These are phyloP conservation scores for Drosophila suzukii DNA, from an alignment of 1,140 invertebrate genomes.

Conservation along the genomic window DNA sequence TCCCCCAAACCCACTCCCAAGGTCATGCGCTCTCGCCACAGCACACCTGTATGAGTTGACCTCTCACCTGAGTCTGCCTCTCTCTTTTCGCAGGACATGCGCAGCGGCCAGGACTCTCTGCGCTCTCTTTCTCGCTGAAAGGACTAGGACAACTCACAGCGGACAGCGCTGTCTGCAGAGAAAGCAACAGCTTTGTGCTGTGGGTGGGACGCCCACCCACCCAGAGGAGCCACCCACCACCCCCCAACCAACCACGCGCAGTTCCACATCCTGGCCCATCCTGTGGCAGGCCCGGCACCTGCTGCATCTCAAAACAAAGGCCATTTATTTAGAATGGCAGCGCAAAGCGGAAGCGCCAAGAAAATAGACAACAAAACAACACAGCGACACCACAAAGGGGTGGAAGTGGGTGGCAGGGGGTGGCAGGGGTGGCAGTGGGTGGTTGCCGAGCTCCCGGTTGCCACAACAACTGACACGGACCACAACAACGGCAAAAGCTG, in stretches of 20 bases:
- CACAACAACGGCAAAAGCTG: slow-evolving; percentile 54
- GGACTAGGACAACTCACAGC: slow-evolving; percentile 71
- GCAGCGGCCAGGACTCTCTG: slow-evolving; percentile 5
- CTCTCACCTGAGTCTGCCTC: slow-evolving; percentile 16
- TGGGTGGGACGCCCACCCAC: slow-evolving; percentile 6
- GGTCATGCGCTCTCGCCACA: slow-evolving; percentile 21
- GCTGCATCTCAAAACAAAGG: slow-evolving; percentile 70
- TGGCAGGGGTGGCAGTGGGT: slow-evolving; percentile 1
- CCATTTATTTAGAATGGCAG: slow-evolving; percentile 78
- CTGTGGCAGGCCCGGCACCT: slow-evolving; percentile 74
- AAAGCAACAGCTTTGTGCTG: slow-evolving; percentile 52
- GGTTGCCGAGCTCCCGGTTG: slow-evolving; percentile 38
- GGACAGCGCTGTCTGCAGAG: slow-evolving; percentile 25
- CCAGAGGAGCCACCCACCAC: neutral
- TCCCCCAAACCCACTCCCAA: neutral
- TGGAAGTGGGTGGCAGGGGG: slow-evolving; percentile 1
- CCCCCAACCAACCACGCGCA: slow-evolving; percentile 2
- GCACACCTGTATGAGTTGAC: slow-evolving; percentile 67
- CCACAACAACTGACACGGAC: slow-evolving; percentile 56
- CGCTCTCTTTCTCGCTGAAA: slow-evolving; percentile 32
- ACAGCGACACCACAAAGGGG: slow-evolving; percentile 4
- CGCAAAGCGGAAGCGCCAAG: slow-evolving; percentile 72
- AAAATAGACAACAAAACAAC: slow-evolving; percentile 62
- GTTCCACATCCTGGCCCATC: slow-evolving; percentile 54
- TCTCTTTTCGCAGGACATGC: slow-evolving; percentile 34